Evolutionary conservation across 1,140 invertebrate genomes (phyloP), one percentile per base, ranked within the genome.

Genomic region (Drosophila tsacasi): DNA sequence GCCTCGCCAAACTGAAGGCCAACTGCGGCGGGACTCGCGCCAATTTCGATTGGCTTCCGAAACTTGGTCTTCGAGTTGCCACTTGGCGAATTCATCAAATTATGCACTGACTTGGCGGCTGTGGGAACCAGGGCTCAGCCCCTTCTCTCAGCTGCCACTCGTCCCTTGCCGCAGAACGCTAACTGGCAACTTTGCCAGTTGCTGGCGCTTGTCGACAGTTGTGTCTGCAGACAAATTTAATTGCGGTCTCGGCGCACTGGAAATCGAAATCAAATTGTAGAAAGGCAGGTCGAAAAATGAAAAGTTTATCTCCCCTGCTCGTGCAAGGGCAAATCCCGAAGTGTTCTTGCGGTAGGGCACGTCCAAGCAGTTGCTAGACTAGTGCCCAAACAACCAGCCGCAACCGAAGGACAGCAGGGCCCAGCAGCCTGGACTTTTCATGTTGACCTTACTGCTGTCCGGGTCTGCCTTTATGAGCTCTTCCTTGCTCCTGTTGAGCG

Each of bases 41-140:
- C 69, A 44, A 73, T 73, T 73, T 73, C 54, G 61, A 73, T 61
- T 73, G 69, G 49, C 54, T 69, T n/a, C 27, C n/a, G 40, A 71
- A 81, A 81, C 57, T 81, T 81, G 30, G 37, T 57, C 60, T 27
- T 57, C 63, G 25, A 69, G 58, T 76, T 81, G 44, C 62, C 79
- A 81, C 78, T 81, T 76, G 72, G 75, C 64, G 74, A 68, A 47
- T 76, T 76, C 79, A 81, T 81, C 79, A 81, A 81, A 81, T 81
- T 76, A 71, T 55, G 64, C 64, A n/a, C 42, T 32, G 54, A 60
- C 58, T 62, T 52, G 46, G 35, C n/a, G 46, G 40, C 25, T 73
- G 32, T 27, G 68, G 50, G 37, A 40, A 40, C n/a, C 21, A 21
- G 35, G 50, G 23, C 27, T 57, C 15, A 12, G 54, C 2, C 32